Evolutionary conservation across 2,888 invertebrate genomes (phyloP), one percentile per base, ranked within the genome.

Genomic region (Diabrotica balteata): DNA sequence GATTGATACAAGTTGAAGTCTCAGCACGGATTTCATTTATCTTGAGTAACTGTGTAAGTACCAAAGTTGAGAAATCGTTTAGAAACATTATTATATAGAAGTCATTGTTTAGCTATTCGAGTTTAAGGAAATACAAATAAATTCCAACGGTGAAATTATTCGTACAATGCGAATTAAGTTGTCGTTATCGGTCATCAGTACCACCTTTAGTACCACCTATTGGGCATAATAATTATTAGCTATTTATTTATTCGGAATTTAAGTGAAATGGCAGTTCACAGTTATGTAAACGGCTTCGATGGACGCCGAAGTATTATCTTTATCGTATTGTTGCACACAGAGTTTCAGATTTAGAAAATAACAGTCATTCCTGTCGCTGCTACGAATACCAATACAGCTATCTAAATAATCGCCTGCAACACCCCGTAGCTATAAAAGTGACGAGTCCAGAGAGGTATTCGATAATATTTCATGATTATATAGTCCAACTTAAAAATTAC

Each of bases 231-330:
- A 63, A 63, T 67, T 63, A 67, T 67, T 63, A 11, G 59, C 53
- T 17, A 47, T 67, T 45, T 50, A 50, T 63, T 59, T 59, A 53
- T 53, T 59, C 62, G 53, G 59, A 44, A 59, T 62, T 42, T 32
- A 47, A 61, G 53, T 45, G 59, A 59, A 53, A 59, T 58, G 45
- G 63, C 22, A 42, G 10, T 64, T 65, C 68, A 68, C 68, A 65
- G 65, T 68, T 68, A 68, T 62, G 62, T 68, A 68, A 68, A 68
- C 63, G 49, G 63, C 55, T 63, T 53, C n/a, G 62, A 54, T 47
- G 45, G 5, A 43, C 11, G 8, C 46, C 17, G 51, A 1, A 32
- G 32, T 11, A 51, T 53, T 61, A 64, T 59, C 54, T 53, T 58
- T 59, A 32, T 32, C 32, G 46, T 49, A 67, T 50, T 61, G 59